A percentile compares a stretch with the other conserved stretches of the same genome.
Evolutionary conservation across 2,888 invertebrate species (phyloP).

Genomic region (Autographa gamma): DNA sequence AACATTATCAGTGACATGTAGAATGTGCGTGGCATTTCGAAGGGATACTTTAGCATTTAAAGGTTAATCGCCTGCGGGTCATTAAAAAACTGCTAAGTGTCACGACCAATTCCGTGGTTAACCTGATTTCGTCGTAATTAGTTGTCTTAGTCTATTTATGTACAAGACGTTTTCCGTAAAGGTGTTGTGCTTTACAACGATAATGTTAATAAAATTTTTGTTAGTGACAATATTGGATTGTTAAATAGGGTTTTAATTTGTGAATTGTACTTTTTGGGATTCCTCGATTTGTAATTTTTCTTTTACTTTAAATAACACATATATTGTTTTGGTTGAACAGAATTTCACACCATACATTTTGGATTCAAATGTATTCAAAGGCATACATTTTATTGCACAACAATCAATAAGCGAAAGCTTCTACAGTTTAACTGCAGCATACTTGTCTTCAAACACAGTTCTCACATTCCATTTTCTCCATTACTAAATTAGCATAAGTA

Average conservation of each 20-base stretch:
- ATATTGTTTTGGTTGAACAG: not conserved
- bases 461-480: constrained; percentile 44
- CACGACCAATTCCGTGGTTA: constrained; percentile 43
- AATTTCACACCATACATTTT: not conserved
- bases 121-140: constrained; percentile 21
- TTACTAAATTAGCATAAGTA: constrained; percentile 41
- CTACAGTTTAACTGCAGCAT: not conserved
- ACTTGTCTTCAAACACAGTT: constrained; percentile 16
- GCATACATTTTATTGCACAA: not conserved
- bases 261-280: constrained; percentile 21
- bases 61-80: constrained; percentile 65
- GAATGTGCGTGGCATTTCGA: constrained; percentile 52
- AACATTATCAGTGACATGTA: constrained; percentile 44
- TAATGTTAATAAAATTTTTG: not conserved
- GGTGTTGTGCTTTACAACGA: not conserved
- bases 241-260: constrained; percentile 14
- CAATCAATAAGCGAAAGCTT: not conserved
- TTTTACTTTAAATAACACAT: no score
- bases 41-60: constrained; percentile 67
- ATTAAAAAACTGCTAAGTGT: constrained; percentile 61
- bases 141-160: not conserved
- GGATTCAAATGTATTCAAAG: not conserved
- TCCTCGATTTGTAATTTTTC: not conserved
- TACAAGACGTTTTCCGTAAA: not conserved
- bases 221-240: constrained; percentile 7